Base-by-base conservation (phyloP, 2,888 invertebrate species). In the Dryobotodes eremita region DNA sequence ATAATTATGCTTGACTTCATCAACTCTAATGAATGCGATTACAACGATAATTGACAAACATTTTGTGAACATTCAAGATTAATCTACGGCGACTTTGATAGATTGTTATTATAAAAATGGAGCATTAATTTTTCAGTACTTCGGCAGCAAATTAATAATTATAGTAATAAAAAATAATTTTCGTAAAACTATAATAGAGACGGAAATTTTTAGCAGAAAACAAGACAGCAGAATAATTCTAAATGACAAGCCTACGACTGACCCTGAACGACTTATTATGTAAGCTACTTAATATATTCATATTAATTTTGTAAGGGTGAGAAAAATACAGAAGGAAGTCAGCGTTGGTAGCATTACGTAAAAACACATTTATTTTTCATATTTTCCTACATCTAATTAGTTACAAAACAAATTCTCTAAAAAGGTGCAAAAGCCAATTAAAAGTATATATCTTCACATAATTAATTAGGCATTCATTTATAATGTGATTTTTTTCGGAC, bases 391-490 rank as follows among this genome's bases (percentile, higher is more conserved):
- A 57, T n/a, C 10, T 20, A 48, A 73, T 46, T 68, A 64, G 65
- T 42, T 46, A 31, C 10, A 42, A 53, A 72, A 46, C 5, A 26
- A 65, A 53, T 23, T 53, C 8, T 15, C 6, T 15, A 46, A 48
- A 83, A 42, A 62, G 61, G 64, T 61, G 42, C 26, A 20, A 66
- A 81, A 77, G 46, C 59, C 68, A 78, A 82, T 79, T 79, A 80
- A 77, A 78, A 61, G 53, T 82, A 77, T 77, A 77, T 71, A 77
- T 70, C 64, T 74, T 68, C 46, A 76, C 46, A 48, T 57, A 84
- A 83, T 85, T 84, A 89, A 88, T 83, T 80, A 89, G 75, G 31
- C 50, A 78, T 88, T 88, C 79, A 72, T 79, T 82, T 79, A 77
- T 81, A 86, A 84, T 77, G 77, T 55, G 77, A 80, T 86, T 83